Evolutionary conservation across 2,888 invertebrate genomes (phyloP), one percentile per base, ranked within the genome.

Genomic region (Catonia carolina): DNA sequence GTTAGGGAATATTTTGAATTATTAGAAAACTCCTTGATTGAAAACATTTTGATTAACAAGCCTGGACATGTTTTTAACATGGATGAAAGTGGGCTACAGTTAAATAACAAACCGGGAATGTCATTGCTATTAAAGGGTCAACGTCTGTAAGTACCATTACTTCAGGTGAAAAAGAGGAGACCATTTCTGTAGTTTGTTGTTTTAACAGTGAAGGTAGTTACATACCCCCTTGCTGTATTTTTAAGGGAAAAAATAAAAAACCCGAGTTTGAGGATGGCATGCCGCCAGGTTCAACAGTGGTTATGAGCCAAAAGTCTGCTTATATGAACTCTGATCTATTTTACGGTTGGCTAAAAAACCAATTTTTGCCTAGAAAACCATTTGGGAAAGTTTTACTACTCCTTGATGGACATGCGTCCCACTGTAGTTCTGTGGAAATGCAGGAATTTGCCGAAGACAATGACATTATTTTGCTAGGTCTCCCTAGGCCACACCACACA

Each of bases 181-280:
- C 15, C 14, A 18, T 48, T 7, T 27, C 48, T n/a, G n/a, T 48
- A n/a, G 6, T 48, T 27, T 2, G 14, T 3, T 48, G 48, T 48
- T 22, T 22, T 10, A 48, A 48, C 31, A 31, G 23, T 10, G 48
- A 48, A 18, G 22, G 48, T 27, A 10, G n/a, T n/a, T n/a, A n/a
- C n/a, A n/a, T n/a, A n/a, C 31, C 48, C 12, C 48, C 31, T 2
- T 14, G 12, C 31, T 48, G 15, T 12, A 48, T 48, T 6, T 27
- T 48, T 15, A 48, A 48, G 15, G 48, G 48, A 31, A 48, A 48
- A 48, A 48, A 48, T 17, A 8, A 27, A 15, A 48, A 48, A 3
- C 23, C 12, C 3, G 48, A 14, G n/a, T 27, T 23, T 7, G n/a
- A 10, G 48, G 48, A n/a, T 3, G 27, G n/a, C n/a, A n/a, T n/a